phyloP scores from a whole-genome alignment of 2,113 vertebrate species.

The Salvator merianae region DNA sequence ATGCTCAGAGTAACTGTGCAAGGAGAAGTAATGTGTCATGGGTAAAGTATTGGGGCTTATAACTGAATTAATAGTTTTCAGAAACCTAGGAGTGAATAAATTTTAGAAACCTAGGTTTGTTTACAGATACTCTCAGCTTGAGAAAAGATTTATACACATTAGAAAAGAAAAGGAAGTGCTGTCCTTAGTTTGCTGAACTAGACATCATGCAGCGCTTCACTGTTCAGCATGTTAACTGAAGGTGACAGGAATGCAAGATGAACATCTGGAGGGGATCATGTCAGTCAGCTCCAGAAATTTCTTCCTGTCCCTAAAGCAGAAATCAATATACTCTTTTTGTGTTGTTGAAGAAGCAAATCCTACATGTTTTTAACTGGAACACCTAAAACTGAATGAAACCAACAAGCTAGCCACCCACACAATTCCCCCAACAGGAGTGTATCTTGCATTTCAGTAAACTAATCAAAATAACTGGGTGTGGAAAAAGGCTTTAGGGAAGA shows the following conservation, averaged over 20 bases:
- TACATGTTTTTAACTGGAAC: neutral
- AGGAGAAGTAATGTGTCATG: too few relatives aligned
- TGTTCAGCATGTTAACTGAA: neutral
- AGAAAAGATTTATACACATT: neutral
- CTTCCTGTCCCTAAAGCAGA: too few relatives aligned
- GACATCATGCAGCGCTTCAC: neutral
- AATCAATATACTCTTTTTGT: neutral
- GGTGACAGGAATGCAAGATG: neutral
- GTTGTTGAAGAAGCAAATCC: neutral
- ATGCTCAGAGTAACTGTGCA: too few relatives aligned
- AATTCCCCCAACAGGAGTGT: neutral
- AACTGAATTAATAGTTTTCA: too few relatives aligned
- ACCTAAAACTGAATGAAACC: neutral
- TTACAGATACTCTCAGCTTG: too few relatives aligned
- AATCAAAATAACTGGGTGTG: neutral
- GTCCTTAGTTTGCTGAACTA: neutral
- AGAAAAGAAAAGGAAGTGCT: neutral
- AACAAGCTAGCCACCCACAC: conserved; percentile 2
- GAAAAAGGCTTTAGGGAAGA: neutral
- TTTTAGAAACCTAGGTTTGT: too few relatives aligned
- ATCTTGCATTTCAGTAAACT: neutral
- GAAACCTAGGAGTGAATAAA: too few relatives aligned
- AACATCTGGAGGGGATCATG: neutral
- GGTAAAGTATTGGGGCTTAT: too few relatives aligned
- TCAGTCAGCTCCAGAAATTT: neutral